A percentile compares a stretch with the other conserved stretches of the same genome.
Evolutionary conservation across 2,888 invertebrate species (phyloP).

Genomic region (Meiosimyza platycephala): DNA sequence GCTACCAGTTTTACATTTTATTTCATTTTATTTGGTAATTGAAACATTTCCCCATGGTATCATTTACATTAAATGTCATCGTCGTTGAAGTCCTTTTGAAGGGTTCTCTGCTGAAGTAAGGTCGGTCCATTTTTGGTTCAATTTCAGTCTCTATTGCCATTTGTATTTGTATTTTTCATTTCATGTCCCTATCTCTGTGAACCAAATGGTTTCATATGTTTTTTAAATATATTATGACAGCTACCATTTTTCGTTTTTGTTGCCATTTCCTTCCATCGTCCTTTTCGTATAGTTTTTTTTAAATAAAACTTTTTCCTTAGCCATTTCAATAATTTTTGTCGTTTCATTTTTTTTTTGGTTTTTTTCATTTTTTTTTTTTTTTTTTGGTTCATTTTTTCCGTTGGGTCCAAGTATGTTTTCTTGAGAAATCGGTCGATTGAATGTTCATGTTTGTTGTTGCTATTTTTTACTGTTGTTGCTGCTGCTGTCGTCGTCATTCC

Average conservation of each 20-base stretch:
- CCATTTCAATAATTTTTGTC: slow-evolving; percentile 27
- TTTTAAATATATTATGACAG: too few relatives aligned
- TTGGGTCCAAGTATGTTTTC: too few relatives aligned
- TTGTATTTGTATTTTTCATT: slow-evolving; percentile 5
- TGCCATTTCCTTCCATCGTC: slow-evolving; percentile 10
- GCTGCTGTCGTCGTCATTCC: slow-evolving; percentile 28
- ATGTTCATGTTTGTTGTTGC: not conserved
- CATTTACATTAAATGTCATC: not conserved
- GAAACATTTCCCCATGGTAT: slow-evolving; percentile 8
- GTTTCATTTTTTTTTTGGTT: slow-evolving; percentile 32
- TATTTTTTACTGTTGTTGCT: slow-evolving; percentile 9
- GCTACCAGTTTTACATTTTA: too few relatives aligned
- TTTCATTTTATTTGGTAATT: not conserved
- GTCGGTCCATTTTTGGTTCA: slow-evolving; percentile 17
- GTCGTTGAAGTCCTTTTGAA: not conserved
- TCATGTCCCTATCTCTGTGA: too few relatives aligned
- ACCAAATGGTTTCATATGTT: too few relatives aligned
- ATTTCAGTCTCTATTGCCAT: not conserved
- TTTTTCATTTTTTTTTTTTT: not conserved
- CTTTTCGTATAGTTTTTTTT: slow-evolving; percentile 22
- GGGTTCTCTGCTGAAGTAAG: not conserved
- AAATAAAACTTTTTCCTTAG: slow-evolving; percentile 28
- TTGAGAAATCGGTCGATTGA: slow-evolving; percentile 34
- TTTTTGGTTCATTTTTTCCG: slow-evolving; percentile 15
- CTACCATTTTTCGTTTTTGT: slow-evolving; percentile 22